Conservation (phyloP, 2,113 vertebrate genomes). For the Oncorhynchus nerka region DNA sequence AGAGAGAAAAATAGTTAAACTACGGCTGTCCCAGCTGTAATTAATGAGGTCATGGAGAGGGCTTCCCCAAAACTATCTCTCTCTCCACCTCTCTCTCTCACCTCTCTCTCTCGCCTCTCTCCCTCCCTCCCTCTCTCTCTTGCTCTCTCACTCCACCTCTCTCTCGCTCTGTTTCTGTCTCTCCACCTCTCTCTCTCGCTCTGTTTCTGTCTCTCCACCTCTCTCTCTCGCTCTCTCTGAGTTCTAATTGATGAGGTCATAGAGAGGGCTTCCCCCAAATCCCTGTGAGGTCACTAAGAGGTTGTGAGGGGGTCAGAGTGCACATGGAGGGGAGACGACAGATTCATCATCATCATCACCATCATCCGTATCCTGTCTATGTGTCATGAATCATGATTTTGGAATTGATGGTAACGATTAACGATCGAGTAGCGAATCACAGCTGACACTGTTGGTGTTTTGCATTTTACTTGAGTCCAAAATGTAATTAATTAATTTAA, state of each 20-base stretch:
- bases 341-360: conserved; percentile 5
- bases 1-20: conserved; percentile 7
- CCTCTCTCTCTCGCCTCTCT: too few species aligned
- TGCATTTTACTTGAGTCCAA: too few species aligned
- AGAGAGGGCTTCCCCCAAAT: conserved; percentile 60
- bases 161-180: too few species aligned
- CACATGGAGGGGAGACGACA: conserved; percentile 49
- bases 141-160: too few species aligned
- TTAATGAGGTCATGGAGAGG: conserved; percentile 74
- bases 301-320: conserved; percentile 68
- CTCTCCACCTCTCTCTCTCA: too few species aligned
- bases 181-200: too few species aligned
- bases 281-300: conserved; percentile 62
- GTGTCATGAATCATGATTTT: background rate
- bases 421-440: too few species aligned
- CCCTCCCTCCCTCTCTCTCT: accelerated
- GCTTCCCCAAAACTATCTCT: conserved; percentile 38
- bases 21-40: conserved; percentile 41
- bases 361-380: conserved; percentile 5
- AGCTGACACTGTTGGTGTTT: too few species aligned
- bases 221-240: conserved; percentile 14
- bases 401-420: too few species aligned
- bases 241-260: conserved; percentile 76
- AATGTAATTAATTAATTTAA: too few species aligned
- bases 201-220: too few species aligned